Base-by-base conservation (phyloP, 2,888 invertebrate species). In the Poecilobothrus nobilitatus region DNA sequence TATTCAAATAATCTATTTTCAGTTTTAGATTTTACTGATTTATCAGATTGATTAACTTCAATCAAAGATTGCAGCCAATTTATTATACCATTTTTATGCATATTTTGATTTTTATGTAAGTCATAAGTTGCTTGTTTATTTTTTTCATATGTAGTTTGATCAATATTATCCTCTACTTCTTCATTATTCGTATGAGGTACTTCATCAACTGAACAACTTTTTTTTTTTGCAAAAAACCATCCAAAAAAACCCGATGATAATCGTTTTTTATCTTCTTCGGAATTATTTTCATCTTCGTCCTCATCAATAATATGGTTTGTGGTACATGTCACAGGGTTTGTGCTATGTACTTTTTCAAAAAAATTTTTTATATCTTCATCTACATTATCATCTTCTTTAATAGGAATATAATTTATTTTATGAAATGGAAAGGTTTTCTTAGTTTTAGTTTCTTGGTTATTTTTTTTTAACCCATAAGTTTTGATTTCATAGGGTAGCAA, bases 51-150 rank as follows among this genome's bases (percentile, higher is more conserved):
- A 5, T 27, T 5, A 27, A 27, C 5, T 27, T 27, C 27, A 27
- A 27, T 74, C n/a, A 79, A 72, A 73, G 76, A 76, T 69, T 78
- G 74, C 20, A 79, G 69, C 80, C 80, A 80, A 69, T 74, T 76
- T 53, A 80, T 78, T 15, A 80, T 74, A n/a, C 76, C 75, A 71
- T 75, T 78, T 10, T 18, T 34, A 8, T 65, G 7, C 15, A 34
- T 20, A 22, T 21, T 21, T 64, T 33, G 4, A 33, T 2, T 33
- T 53, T 53, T 53, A n/a, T 53, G 1, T 53, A 12, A 37, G 2
- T 37, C 12, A 18, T 12, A 44, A 9, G 70, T 66, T 44, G 67
- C 68, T 61, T 66, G n/a, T 4, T 68, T 67, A 44, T 21, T 7
- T 6, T 41, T 0, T 41, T 21, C 53, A n/a, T 12, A 62, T 63